Evolutionary conservation across 1,140 invertebrate genomes (phyloP).

Genomic region (Drosophila tani): DNA sequence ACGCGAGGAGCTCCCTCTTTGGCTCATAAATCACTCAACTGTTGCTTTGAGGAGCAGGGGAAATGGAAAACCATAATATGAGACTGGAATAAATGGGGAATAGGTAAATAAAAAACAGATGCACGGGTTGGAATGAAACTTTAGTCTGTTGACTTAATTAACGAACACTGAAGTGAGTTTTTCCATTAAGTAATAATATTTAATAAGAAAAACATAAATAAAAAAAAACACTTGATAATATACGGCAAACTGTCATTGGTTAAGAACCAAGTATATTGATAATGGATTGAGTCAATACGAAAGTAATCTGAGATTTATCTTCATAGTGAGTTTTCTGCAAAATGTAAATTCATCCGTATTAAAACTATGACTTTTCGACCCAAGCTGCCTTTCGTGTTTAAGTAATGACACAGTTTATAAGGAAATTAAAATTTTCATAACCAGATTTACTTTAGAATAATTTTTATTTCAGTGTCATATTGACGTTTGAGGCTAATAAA

Average conservation of each 20-base stretch:
- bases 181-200: too few relatives aligned
- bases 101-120: conserved; percentile 19
- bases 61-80: conserved; percentile 4
- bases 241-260: too few relatives aligned
- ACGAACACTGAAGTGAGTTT: neutral
- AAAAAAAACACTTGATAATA: too few relatives aligned
- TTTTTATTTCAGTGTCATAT: conserved; percentile 17
- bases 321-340: too few relatives aligned
- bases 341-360: too few relatives aligned
- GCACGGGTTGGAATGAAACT: neutral
- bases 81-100: conserved; percentile 1
- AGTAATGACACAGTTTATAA: neutral
- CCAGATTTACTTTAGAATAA: neutral
- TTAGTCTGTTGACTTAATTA: neutral
- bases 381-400: neutral
- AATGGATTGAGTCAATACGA: too few relatives aligned
- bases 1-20: conserved; percentile 16
- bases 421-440: neutral
- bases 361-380: too few relatives aligned
- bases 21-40: conserved; percentile 60
- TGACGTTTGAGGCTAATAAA: conserved; percentile 66
- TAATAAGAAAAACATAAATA: too few relatives aligned
- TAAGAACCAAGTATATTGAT: too few relatives aligned
- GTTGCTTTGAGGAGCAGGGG: conserved; percentile 4
- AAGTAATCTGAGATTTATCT: too few relatives aligned